Evolutionary conservation across 2,888 invertebrate species (phyloP).

Genomic region (Psylliodes chrysocephalus): DNA sequence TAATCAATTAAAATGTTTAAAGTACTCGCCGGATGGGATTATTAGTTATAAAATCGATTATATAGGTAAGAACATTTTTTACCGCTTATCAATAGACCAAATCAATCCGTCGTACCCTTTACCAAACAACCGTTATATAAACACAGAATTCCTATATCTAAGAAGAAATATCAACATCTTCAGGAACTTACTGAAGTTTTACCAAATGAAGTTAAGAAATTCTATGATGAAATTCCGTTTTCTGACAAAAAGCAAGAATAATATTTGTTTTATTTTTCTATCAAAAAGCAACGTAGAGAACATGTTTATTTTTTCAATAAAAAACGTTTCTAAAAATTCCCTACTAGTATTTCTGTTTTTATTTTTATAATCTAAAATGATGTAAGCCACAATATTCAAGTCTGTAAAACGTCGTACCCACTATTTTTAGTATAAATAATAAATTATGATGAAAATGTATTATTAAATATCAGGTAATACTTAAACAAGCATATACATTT

Average conservation of each 20-base stretch:
- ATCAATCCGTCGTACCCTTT: not conserved
- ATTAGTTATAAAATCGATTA: slow-evolving; percentile 17
- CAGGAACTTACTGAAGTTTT: slow-evolving; percentile 26
- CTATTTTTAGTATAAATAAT: too few relatives aligned
- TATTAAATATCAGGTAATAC: not conserved
- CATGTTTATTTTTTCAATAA: not conserved
- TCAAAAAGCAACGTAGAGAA: not conserved
- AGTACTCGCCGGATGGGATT: slow-evolving; percentile 15
- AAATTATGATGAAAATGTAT: not conserved
- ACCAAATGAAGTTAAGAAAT: slow-evolving; percentile 18
- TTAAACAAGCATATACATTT: not conserved
- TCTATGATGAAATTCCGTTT: slow-evolving; percentile 24
- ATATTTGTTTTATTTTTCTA: not conserved
- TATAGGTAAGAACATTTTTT: not conserved
- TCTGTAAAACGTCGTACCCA: not conserved
- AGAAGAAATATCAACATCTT: slow-evolving; percentile 23
- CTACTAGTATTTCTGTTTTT: not conserved
- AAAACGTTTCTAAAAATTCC: not conserved
- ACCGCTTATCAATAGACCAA: not conserved
- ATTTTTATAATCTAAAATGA: too few relatives aligned
- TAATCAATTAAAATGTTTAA: slow-evolving; percentile 20
- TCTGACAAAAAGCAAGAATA: not conserved
- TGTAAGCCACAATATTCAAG: not conserved
- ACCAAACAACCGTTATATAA: slow-evolving; percentile 10
- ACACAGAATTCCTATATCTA: slow-evolving; percentile 20